Evolutionary conservation across 1,140 invertebrate species (phyloP), one percentile per base, ranked within the genome.

Genomic region (Mya arenaria): DNA sequence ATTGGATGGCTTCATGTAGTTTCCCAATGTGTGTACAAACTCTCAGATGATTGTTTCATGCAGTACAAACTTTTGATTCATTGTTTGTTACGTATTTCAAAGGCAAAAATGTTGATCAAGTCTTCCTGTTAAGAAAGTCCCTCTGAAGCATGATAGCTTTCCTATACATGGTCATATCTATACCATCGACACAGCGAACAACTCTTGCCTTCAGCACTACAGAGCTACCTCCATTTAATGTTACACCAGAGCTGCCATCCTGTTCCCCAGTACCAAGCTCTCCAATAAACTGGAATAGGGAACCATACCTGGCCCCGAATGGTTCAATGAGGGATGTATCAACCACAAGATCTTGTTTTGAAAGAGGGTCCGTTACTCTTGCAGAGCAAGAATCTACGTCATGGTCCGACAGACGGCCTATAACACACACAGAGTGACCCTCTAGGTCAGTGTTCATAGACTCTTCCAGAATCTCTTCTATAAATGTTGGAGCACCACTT

Each of bases 211-310:
- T 81, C 30, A 90, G 62, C 13, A 81, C 32, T n/a, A 83, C n/a
- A 13, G 15, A 23, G 36, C 41, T 25, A 30, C 60, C 15, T 25
- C 5, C 65, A 17, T 4, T 36, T 1, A 23, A 10, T 19, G 10
- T 44, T 10, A 44, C 10, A 39, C 10, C 30, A 10, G 19, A 30
- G 15, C 34, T 17, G 15, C 81, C 34, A 13, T 75, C 37, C 0
- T n/a, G 10, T n/a, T 36, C 58, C 8, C 77, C 52, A n/a, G 5
- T 36, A 28, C 83, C 83, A 13, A 89, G 19, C 39, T 90, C 88
- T 10, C 89, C 89, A 36, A 90, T 85, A 44, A 89, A 55, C 48
- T 89, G 85, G 68, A 90, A 88, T 41, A 89, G 63, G 25, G 85
- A 85, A 2, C 88, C 88, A 41, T 68, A 39, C 37, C 52, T 82